A percentile compares a stretch with the other conserved stretches of the same genome.
These are phyloP conservation scores for Hippocampus mohnikei DNA, from an alignment of 2,113 vertebrate genomes.

Conservation along the genomic window DNA sequence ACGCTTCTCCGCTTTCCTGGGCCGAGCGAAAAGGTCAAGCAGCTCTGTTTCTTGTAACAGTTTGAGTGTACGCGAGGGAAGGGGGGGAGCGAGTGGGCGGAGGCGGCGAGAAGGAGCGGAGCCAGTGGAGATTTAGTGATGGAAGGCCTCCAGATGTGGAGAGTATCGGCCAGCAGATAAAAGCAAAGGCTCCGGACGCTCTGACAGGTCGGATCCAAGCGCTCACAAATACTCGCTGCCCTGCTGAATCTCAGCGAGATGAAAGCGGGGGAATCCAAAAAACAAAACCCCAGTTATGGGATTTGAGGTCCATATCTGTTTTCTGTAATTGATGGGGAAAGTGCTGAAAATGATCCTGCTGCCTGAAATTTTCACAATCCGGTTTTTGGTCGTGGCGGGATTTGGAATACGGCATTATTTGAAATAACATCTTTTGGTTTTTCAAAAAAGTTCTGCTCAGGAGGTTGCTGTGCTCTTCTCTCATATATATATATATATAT, in stretches of 20 bases:
- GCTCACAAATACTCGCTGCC: slow-evolving; percentile 62
- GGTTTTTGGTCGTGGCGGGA: too few relatives aligned
- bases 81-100: slow-evolving; percentile 43
- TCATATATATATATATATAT: too few relatives aligned
- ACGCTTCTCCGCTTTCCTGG: slow-evolving; percentile 56
- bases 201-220: slow-evolving; percentile 74
- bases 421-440: too few relatives aligned
- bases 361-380: not conserved
- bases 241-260: slow-evolving; percentile 60
- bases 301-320: not conserved
- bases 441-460: too few relatives aligned
- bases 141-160: slow-evolving; percentile 76
- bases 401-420: too few relatives aligned
- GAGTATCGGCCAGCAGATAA: slow-evolving; percentile 64
- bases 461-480: too few relatives aligned
- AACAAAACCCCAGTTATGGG: slow-evolving; percentile 10
- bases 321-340: not conserved
- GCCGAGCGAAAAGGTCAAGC: slow-evolving; percentile 66
- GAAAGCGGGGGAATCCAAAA: slow-evolving; percentile 29
- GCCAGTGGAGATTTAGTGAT: slow-evolving; percentile 65
- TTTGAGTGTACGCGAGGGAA: slow-evolving; percentile 65
- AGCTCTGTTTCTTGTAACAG: slow-evolving; percentile 73
- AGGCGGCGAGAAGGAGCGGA: not conserved
- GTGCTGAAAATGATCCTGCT: not conserved
- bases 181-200: slow-evolving; percentile 56